A percentile compares a stretch with the other conserved stretches of the same genome.
These are phyloP conservation scores for Scleropages formosus DNA, from an alignment of 2,797 vertebrate genomes.

Conservation along the genomic window DNA sequence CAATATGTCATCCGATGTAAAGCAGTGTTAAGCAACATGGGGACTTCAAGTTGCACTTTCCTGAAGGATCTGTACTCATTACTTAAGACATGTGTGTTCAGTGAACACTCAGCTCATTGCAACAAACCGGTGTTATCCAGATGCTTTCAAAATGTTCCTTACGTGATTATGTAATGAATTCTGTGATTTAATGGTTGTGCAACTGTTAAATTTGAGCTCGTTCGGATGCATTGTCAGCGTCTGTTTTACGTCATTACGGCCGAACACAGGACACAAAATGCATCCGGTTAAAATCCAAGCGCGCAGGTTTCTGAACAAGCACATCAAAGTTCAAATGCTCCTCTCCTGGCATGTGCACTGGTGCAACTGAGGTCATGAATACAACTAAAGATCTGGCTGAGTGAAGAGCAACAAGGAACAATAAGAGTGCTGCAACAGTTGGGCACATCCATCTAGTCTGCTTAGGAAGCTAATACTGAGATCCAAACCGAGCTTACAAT, in stretches of 20 bases:
- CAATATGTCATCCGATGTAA: not conserved
- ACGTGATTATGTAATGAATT: not conserved
- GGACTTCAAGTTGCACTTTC: not conserved
- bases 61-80: not conserved
- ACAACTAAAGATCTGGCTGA: not conserved
- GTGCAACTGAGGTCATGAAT: conserved; percentile 32
- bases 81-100: not conserved
- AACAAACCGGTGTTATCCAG: not conserved
- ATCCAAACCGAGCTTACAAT: conserved; percentile 11
- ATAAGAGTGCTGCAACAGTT: conserved; percentile 38
- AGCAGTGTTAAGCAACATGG: not conserved
- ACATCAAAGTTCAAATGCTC: conserved; percentile 9
- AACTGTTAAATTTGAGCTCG: not conserved
- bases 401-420: conserved; percentile 34
- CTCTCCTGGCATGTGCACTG: conserved; percentile 2
- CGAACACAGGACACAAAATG: not conserved
- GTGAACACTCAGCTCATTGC: not conserved
- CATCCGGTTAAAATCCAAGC: not conserved
- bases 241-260: not conserved
- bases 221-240: not conserved
- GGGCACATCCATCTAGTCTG: conserved; percentile 16
- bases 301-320: not conserved
- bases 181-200: not conserved
- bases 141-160: conserved; percentile 2
- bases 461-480: not conserved